Base-by-base conservation (phyloP, 2,888 invertebrate species). In the Synergus itoensis region DNA sequence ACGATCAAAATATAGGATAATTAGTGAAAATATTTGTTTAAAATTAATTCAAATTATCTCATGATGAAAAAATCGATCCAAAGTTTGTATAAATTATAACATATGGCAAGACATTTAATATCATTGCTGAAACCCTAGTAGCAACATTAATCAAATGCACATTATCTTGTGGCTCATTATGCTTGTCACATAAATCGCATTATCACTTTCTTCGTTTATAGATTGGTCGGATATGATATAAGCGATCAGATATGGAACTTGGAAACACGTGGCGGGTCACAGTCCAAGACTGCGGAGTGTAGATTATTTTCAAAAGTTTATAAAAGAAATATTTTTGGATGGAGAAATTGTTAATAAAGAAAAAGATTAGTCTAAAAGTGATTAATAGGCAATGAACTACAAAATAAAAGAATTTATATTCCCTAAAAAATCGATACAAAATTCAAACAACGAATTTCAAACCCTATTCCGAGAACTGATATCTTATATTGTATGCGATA, bases 191-290 rank as follows among this genome's bases (percentile, higher is more conserved):
- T 64, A 41, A 64, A 64, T 64, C 64, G 36, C 12, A 12, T 67
- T 43, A 67, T 67, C 43, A 67, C n/a, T 67, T 67, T 69, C 69
- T 69, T 69, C 28, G 48, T 21, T 21, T 28, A 28, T 28, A 28
- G 28, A 28, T 28, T 28, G 28, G 28, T 28, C 28, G 28, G 28
- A 28, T 28, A 28, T 14, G n/a, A 45, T 45, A 45, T 12, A 36
- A 21, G 8, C 9, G 28, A 73, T n/a, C 28, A 48, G 69, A 73
- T 73, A 69, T 14, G n/a, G 45, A 48, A 48, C 28, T 53, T 16
- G 36, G 28, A 48, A 73, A 28, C 69, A 73, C 36, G 69, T 73
- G 69, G 28, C 28, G 48, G 53, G 11, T 53, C 69, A 53, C 36
- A 48, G 69, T 73, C 16, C 36, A 45, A 63, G 64, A 40, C 16